Evolutionary conservation across 2,797 vertebrate genomes (phyloP).

Genomic region (Hylomyscus alleni): DNA sequence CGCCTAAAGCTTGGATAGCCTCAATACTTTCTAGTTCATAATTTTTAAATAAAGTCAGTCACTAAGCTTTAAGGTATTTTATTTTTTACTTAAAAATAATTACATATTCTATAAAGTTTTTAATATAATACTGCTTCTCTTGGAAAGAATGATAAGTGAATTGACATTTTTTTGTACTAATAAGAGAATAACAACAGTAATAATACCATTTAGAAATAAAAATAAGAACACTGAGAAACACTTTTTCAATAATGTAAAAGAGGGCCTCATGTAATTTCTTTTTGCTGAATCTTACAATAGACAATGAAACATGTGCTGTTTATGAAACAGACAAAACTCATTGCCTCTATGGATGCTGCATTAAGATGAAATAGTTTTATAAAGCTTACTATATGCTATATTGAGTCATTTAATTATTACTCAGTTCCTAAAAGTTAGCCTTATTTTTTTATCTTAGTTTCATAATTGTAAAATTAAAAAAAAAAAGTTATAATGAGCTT

Average conservation of each 20-base stretch:
- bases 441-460: not conserved
- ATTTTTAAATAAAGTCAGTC: not conserved
- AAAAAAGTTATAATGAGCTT: not conserved
- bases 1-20: no score
- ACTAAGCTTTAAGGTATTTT: not conserved
- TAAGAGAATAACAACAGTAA: not conserved
- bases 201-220: not conserved
- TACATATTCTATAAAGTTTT: not conserved
- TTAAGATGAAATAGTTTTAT: not conserved
- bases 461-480: slow-evolving; percentile 16
- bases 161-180: not conserved
- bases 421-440: not conserved
- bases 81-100: not conserved
- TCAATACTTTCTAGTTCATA: not conserved
- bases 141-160: not conserved
- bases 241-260: not conserved
- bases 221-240: not conserved
- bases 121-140: not conserved
- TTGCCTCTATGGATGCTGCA: not conserved
- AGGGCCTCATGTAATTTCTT: not conserved
- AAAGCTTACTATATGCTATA: not conserved
- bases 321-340: not conserved
- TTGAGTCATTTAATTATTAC: not conserved
- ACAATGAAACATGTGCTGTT: not conserved
- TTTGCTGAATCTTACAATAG: not conserved